Base-by-base conservation (phyloP, 2,888 invertebrate genomes). In the Pasiphila rectangulata region DNA sequence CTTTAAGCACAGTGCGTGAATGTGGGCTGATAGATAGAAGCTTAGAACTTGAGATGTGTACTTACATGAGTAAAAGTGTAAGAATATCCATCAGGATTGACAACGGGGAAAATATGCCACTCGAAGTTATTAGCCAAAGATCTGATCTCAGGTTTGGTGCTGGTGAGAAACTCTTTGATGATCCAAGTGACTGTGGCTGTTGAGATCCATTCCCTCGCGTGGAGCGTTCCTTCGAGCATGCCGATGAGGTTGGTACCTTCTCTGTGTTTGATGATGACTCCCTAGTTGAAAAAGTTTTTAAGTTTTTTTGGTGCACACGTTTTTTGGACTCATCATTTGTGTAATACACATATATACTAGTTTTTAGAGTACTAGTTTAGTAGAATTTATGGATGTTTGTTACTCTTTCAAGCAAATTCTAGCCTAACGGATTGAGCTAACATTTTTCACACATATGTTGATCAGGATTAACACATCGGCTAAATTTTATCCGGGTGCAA, bases 131-230 rank as follows among this genome's bases (percentile, higher is more conserved):
- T 90, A 1, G 93, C 91, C 51, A 94, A 69, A 9, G 82, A 69
- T 6, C 90, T 82, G 0, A 93, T 78, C 34, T 74, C 75, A 0
- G 86, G 61, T 54, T 93, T 87, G 0, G 72, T 72, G 25, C 92
- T 93, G 0, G 90, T 92, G 9, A 95, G 69, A 37, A 95, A 75
- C 72, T 94, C 90, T 58, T 94, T 92, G 3, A 94, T 90, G 25
- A 94, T 89, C 86, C 92, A 94, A 0, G 93, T 91, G 0, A 91
- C 90, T 4, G 92, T 90, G 0, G 93, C 92, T 1, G 93, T 87
- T 0, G 90, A 81, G 13, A 93, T 93, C 93, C 93, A 96, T 78
- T 96, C 95, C 30, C 95, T 90, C 0, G 94, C 93, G 69, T 94
- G 94, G 43, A 94, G 91, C 3, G 89, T 87, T 10, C 88, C 90